Conservation (phyloP, 2,797 vertebrate genomes). For the Cyprinodon diabolis region DNA sequence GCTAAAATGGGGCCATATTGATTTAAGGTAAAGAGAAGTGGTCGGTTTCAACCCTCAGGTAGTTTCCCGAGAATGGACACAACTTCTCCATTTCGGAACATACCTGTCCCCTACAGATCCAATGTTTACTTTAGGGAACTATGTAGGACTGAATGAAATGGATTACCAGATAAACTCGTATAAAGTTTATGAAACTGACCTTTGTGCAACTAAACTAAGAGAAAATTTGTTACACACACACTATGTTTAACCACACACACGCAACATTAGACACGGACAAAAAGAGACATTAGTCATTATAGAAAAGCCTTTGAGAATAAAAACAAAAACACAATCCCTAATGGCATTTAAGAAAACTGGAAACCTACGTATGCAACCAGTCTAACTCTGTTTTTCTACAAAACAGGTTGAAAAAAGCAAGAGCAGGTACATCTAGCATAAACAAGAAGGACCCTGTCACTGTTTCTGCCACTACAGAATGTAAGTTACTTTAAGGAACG, state of each 20-base stretch:
- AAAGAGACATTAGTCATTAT: not conserved
- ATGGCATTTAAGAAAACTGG: not conserved
- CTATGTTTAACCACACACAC: no score
- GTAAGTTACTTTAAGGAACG: not conserved
- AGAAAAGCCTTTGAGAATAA: not conserved
- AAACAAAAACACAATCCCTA: not conserved
- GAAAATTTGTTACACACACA: no score
- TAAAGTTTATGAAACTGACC: no score
- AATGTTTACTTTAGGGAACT: no score
- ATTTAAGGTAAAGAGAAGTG: not conserved
- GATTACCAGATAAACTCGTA: no score
- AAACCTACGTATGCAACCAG: not conserved
- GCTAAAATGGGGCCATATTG: constrained; percentile 20
- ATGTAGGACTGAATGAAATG: no score
- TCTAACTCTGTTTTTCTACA: not conserved
- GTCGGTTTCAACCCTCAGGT: constrained; percentile 8
- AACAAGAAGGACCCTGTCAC: not conserved
- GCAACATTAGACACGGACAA: not conserved
- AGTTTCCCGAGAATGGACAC: not conserved
- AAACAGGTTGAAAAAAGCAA: not conserved
- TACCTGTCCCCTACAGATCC: no score
- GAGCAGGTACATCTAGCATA: not conserved
- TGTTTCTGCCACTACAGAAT: not conserved
- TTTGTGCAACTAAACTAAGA: no score
- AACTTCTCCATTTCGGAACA: not conserved